phyloP scores from a whole-genome alignment of 2,113 vertebrate genomes.

The Loxodonta africana region DNA sequence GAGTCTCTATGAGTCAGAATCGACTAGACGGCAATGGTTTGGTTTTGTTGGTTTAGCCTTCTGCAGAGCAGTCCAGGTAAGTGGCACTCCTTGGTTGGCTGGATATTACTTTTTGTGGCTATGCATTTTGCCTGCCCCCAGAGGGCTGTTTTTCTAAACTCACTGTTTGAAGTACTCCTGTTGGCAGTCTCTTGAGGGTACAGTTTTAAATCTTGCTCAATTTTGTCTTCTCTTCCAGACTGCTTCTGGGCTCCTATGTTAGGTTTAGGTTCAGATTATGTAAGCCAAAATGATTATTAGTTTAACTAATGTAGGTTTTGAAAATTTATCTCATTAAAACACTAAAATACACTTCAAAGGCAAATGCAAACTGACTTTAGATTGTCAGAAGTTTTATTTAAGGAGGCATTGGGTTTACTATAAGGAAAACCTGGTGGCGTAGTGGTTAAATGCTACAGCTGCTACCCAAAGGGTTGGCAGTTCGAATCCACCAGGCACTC shows the following conservation, averaged over 20 bases:
- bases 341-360: neutral
- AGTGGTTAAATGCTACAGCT: too few species aligned
- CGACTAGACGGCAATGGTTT: too few species aligned
- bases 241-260: neutral
- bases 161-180: neutral
- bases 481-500: too few species aligned
- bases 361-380: neutral
- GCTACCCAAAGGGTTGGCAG: too few species aligned
- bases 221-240: neutral
- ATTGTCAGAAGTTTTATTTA: neutral
- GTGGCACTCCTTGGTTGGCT: neutral
- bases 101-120: neutral
- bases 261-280: neutral
- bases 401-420: neutral
- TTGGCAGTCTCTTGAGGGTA: neutral
- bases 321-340: slow-evolving; percentile 43
- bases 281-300: neutral
- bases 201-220: slow-evolving; percentile 35
- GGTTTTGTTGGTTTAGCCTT: neutral
- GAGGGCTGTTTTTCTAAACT: neutral
- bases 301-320: slow-evolving; percentile 13
- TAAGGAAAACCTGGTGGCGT: too few species aligned
- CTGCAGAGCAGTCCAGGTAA: neutral
- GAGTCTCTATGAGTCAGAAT: too few species aligned
- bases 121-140: neutral